A percentile compares a stretch with the other conserved stretches of the same genome.
Evolutionary conservation across 2,797 vertebrate genomes (phyloP).

Genomic region (Lepus townsendii): DNA sequence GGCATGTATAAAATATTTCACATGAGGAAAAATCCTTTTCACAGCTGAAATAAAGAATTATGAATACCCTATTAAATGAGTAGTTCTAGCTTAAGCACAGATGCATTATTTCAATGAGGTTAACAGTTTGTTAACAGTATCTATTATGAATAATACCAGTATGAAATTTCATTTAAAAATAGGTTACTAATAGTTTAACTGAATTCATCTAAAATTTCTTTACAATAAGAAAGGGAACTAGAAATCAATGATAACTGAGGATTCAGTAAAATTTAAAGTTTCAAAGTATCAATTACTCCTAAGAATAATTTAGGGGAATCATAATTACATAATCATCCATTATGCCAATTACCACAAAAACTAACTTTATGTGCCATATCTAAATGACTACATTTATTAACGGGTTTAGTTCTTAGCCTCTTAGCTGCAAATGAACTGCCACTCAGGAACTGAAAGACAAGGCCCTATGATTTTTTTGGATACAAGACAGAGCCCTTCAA

Average conservation of each 20-base stretch:
- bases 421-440: not conserved
- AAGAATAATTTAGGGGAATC: not conserved
- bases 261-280: not conserved
- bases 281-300: not conserved
- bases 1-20: constrained; percentile 83
- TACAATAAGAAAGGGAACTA: not conserved
- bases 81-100: not conserved
- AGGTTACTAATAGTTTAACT: not conserved
- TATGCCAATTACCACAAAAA: constrained; percentile 1
- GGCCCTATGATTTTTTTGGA: not conserved
- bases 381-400: constrained; percentile 13
- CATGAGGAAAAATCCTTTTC: constrained; percentile 82
- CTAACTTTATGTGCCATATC: not conserved
- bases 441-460: not conserved
- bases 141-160: not conserved
- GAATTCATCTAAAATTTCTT: constrained; percentile 53
- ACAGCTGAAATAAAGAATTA: constrained; percentile 31
- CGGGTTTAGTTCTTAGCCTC: not conserved
- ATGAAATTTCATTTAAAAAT: constrained; percentile 42
- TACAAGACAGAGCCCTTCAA: not conserved
- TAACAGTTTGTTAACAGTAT: not conserved
- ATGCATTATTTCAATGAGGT: not conserved
- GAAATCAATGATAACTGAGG: constrained; percentile 17
- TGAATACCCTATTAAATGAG: constrained; percentile 19
- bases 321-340: not conserved